Conservation (phyloP, 2,888 invertebrate species). For the Eugnorisma glareosa region DNA sequence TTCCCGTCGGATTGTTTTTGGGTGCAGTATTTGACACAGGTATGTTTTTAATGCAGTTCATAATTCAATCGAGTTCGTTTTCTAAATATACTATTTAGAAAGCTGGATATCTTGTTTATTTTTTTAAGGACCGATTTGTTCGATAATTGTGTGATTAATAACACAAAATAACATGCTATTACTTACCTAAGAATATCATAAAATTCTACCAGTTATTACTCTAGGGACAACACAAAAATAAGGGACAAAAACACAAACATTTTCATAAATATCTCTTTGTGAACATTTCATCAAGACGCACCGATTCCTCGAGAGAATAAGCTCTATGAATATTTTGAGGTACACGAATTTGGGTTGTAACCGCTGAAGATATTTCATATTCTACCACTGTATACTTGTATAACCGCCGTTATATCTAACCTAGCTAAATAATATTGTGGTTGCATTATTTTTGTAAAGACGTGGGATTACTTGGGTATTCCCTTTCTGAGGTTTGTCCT, state of each 20-base stretch:
- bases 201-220: conserved; percentile 52
- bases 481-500: conserved; percentile 77
- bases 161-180: conserved; percentile 3
- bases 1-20: conserved; percentile 7
- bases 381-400: conserved; percentile 63
- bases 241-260: conserved; percentile 73
- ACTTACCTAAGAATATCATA: conserved; percentile 58
- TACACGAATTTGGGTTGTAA: conserved; percentile 79
- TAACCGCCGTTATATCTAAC: conserved; percentile 65
- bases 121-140: neutral
- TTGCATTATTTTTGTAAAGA: conserved; percentile 80
- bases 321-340: conserved; percentile 84
- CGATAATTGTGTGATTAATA: neutral
- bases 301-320: conserved; percentile 79
- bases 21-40: neutral
- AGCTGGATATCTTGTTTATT: too few species aligned
- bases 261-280: conserved; percentile 79
- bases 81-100: neutral
- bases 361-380: conserved; percentile 73
- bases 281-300: conserved; percentile 79
- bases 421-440: conserved; percentile 72
- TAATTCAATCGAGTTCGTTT: neutral
- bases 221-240: conserved; percentile 59
- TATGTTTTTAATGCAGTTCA: neutral
- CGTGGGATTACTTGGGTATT: conserved; percentile 76